Percentiles rank a stretch among this genome's conserved stretches.
Conservation (phyloP, 2,113 vertebrate species). For the Carassius carassius region DNA sequence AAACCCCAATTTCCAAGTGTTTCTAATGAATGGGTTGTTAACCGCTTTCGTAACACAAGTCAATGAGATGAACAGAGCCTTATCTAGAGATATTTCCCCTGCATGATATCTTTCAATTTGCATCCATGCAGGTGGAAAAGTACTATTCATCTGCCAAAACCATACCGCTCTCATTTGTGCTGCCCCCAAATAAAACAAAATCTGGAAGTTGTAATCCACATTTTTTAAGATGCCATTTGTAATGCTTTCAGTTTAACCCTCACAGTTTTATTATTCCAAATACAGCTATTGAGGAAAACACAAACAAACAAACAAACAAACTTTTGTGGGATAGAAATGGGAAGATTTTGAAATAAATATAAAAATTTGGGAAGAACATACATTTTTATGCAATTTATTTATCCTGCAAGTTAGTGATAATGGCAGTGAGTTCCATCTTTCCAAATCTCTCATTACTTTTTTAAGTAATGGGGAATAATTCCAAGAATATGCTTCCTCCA, state of each 20-base stretch:
- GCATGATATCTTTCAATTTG: no score
- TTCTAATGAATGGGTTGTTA: neutral
- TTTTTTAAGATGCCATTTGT: neutral
- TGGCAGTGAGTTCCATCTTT: neutral
- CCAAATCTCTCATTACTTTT: conserved; percentile 11
- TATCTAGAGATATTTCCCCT: no score
- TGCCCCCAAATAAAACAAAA: conserved; percentile 6
- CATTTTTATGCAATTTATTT: neutral
- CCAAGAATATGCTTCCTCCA: neutral
- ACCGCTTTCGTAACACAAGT: neutral
- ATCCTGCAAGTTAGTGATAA: neutral
- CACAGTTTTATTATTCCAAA: conserved; percentile 30
- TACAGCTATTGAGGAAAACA: neutral
- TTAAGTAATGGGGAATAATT: conserved; percentile 25
- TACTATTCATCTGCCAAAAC: neutral
- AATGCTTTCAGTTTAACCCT: conserved; percentile 7
- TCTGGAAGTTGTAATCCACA: neutral
- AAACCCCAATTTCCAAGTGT: neutral
- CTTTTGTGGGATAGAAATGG: conserved; percentile 20
- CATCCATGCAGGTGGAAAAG: no score
- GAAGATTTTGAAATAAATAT: conserved; percentile 28
- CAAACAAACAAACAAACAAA: no score
- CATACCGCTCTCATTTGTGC: conserved; percentile 7
- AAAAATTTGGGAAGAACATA: conserved; percentile 12
- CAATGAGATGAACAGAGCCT: no score